Evolutionary conservation across 1,140 invertebrate genomes (phyloP), one percentile per base, ranked within the genome.

Genomic region (Euwallacea similis): DNA sequence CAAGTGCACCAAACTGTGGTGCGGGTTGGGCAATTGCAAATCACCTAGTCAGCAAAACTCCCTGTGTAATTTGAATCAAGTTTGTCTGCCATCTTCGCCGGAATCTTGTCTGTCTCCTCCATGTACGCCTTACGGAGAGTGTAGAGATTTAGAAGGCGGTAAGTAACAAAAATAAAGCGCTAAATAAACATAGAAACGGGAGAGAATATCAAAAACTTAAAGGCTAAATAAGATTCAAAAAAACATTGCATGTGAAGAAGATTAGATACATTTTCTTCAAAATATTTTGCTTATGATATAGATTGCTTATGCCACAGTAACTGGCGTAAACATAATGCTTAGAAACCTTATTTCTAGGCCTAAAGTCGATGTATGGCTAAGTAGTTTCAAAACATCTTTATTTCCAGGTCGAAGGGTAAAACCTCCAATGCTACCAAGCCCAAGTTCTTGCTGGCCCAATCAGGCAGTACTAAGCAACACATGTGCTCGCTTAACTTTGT

Each of bases 1-100:
- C 11, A 86, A 87, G 15, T 97, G 94, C 82, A 94, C 92, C 59
- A 89, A 91, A 77, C 88, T 96, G 15, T 93, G 92, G 92, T 93
- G 92, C 77, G 92, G 92, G 6, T 84, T 91, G 21, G 87, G 88
- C n/a, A 93, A 94, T 79, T 94, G 92, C 78, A 83, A 92, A 43
- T 88, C 86, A 68, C 80, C 80, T 7, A 84, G 76, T 41, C 71
- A 74, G 53, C 78, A 82, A 43, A 84, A 82, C 72, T 15, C 43
- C 10, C 82, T 85, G 1, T 85, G 88, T 79, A 81, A 85, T 74
- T 81, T 85, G 63, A 84, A 88, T 75, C 86, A 88, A 84, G 90
- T 93, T 0, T 94, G 93, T 77, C 90, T 93, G 9, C 91, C 91
- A 1, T 87, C 90, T 0, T 85, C 90, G 0, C 85, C 87, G 10